phyloP scores from a whole-genome alignment of 1,140 invertebrate species.

The Anastrepha obliqua region DNA sequence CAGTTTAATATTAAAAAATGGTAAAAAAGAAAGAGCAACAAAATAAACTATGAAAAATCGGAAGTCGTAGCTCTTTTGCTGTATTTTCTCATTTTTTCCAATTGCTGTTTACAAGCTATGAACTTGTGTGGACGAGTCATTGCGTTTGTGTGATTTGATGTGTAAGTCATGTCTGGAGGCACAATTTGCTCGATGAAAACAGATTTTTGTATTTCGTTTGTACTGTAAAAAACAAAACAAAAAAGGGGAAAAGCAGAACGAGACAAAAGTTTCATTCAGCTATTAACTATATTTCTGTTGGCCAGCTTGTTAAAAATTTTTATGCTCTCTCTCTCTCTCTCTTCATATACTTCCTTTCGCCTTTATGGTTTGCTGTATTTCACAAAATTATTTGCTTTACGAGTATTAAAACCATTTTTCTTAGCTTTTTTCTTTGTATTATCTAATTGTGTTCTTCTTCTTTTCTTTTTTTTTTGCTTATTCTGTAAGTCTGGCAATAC shows the following conservation, averaged over 20 bases:
- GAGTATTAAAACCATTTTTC: neutral
- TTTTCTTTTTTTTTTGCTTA: neutral
- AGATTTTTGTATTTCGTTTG: neutral
- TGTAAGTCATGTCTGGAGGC: neutral
- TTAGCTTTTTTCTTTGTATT: neutral
- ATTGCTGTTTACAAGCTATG: neutral
- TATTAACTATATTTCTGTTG: conserved; percentile 2
- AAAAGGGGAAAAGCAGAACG: too few relatives aligned
- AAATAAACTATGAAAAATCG: too few relatives aligned
- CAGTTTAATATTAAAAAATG: neutral
- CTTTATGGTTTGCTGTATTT: neutral
- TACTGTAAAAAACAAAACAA: too few relatives aligned
- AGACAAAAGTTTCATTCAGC: neutral
- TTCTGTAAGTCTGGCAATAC: neutral
- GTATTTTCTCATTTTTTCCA: neutral
- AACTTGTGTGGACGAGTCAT: neutral
- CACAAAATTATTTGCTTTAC: neutral
- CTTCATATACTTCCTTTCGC: neutral
- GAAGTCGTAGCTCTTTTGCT: too few relatives aligned
- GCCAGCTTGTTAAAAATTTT: neutral
- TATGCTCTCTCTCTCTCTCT: neutral
- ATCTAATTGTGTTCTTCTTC: neutral
- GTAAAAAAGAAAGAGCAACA: neutral
- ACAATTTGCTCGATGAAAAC: neutral
- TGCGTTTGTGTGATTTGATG: neutral